Conservation (phyloP, 1,140 invertebrate species). For the Drosophila ficusphila region DNA sequence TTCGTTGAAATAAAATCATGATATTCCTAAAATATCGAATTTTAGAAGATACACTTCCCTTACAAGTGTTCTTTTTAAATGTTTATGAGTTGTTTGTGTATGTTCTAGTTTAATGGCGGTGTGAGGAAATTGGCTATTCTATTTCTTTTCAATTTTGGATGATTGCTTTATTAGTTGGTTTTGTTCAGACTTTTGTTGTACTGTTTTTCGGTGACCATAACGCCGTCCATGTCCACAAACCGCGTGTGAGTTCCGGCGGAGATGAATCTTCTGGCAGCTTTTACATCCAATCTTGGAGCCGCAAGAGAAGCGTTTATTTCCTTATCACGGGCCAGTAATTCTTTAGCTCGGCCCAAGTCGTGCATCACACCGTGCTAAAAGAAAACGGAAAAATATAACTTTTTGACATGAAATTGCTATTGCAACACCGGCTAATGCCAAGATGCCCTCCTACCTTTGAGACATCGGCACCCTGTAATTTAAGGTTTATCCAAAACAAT, state of each 20-base stretch:
- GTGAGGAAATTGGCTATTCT: not conserved
- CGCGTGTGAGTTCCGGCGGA: constrained; percentile 50
- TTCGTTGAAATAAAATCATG: no score
- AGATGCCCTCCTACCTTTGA: constrained; percentile 49
- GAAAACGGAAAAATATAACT: not conserved
- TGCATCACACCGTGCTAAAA: constrained; percentile 49
- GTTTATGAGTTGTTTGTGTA: no score
- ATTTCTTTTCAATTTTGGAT: no score
- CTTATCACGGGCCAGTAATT: constrained; percentile 54
- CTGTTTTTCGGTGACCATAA: constrained; percentile 48
- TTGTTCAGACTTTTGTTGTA: constrained; percentile 25
- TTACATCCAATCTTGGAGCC: constrained; percentile 48
- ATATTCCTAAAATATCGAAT: no score
- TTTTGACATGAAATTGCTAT: no score
- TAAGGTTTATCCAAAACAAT: constrained; percentile 57
- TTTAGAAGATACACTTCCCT: no score
- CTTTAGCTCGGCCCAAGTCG: constrained; percentile 49
- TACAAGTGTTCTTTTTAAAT: no score
- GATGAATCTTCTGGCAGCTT: constrained; percentile 55
- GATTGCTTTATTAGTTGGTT: not conserved
- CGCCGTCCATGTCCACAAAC: constrained; percentile 53
- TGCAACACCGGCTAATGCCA: no score
- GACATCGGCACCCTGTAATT: constrained; percentile 45
- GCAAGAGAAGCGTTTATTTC: constrained; percentile 31
- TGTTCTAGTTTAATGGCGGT: not conserved